These are phyloP conservation scores for Drosophila lini DNA, from an alignment of 1,140 invertebrate genomes.

Conservation along the genomic window DNA sequence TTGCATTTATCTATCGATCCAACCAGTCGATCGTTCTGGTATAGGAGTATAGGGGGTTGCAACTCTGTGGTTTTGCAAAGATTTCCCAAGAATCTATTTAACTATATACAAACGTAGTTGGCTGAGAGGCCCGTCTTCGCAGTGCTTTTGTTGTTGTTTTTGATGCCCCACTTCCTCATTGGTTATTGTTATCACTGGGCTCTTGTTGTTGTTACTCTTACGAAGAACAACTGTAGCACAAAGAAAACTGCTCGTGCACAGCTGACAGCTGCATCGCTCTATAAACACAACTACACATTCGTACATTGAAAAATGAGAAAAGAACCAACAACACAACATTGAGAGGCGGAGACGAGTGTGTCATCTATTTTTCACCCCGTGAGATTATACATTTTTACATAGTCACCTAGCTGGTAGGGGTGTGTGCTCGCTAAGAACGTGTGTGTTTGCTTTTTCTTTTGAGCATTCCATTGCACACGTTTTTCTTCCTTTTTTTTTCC, in stretches of 20 bases:
- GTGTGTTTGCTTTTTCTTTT: conserved; percentile 59
- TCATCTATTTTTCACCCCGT: conserved; percentile 60
- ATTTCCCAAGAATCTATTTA: conserved; percentile 23
- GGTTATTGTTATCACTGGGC: conserved; percentile 71
- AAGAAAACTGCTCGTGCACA: conserved; percentile 71
- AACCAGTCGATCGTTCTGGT: conserved; percentile 4
- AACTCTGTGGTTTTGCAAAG: conserved; percentile 22
- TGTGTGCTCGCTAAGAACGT: conserved; percentile 30
- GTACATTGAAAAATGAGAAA: conserved; percentile 4
- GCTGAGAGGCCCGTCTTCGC: conserved; percentile 27
- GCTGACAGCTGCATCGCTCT: conserved; percentile 68
- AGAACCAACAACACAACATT: conserved; percentile 5
- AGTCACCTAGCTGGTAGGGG: conserved; percentile 18
- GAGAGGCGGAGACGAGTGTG: conserved; percentile 24
- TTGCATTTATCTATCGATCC: conserved; percentile 21
- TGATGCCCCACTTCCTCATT: conserved; percentile 53
- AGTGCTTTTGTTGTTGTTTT: conserved; percentile 17
- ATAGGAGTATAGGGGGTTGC: conserved; percentile 13
- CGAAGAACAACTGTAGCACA: conserved; percentile 62
- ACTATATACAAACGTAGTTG: conserved; percentile 4
- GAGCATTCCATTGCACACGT: conserved; percentile 69
- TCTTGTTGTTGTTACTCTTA: conserved; percentile 24
- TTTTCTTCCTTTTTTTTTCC: conserved; percentile 42
- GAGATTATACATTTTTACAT: conserved; percentile 47
- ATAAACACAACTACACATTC: conserved; percentile 6